phyloP scores from a whole-genome alignment of 2,797 vertebrate genomes.

The Cossypha caffra region DNA sequence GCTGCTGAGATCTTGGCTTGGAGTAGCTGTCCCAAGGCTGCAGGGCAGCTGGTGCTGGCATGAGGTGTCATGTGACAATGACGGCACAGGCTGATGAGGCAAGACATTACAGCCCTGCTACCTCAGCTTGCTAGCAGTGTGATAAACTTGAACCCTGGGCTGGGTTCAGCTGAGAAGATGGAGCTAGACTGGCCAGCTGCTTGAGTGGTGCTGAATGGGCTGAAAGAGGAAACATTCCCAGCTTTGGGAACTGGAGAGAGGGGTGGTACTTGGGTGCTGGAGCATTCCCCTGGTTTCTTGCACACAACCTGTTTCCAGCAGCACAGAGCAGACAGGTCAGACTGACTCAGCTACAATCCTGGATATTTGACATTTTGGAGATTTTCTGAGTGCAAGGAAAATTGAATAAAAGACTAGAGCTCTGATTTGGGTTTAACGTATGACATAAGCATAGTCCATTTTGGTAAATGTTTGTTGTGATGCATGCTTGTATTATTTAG shows the following conservation, averaged over 20 bases:
- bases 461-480: not conserved
- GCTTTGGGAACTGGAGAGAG: not conserved
- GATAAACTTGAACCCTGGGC: not conserved
- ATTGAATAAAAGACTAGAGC: not conserved
- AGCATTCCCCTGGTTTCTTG: not conserved
- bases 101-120: not conserved
- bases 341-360: fast-evolving
- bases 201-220: not conserved
- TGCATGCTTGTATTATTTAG: not conserved
- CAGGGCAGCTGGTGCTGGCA: not conserved
- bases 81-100: not conserved
- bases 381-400: not conserved
- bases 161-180: not conserved
- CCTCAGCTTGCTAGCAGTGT: not conserved
- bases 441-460: not conserved
- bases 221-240: not conserved
- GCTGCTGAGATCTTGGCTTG: not conserved
- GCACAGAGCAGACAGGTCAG: not conserved
- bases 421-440: not conserved
- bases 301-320: not conserved
- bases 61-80: not conserved
- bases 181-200: not conserved
- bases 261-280: not conserved
- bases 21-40: not conserved
- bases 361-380: not conserved